Base-by-base conservation (phyloP, 2,888 invertebrate genomes). In the Pegoplata infirma region DNA sequence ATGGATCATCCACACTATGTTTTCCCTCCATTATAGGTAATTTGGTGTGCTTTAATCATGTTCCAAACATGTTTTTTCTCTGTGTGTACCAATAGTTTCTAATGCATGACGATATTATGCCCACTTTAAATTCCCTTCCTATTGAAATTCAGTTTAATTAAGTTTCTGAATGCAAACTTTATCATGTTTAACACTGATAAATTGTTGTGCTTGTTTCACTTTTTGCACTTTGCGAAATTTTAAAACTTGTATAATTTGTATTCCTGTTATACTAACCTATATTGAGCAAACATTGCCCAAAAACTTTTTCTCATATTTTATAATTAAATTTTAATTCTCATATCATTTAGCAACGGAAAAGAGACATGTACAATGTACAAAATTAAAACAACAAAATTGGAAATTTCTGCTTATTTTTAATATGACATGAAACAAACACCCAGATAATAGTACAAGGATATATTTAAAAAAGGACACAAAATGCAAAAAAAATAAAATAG, bases 281-380 rank as follows among this genome's bases (percentile, higher is more conserved):
- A 69, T n/a, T n/a, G n/a, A n/a, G n/a, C n/a, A 58, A 73, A 55
- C 14, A 63, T 32, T 1, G 36, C 36, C 7, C n/a, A 23, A 25
- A 47, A 72, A 63, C 44, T 77, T 77, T 64, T 36, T 6, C 51
- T 47, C 51, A 69, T 69, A 64, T 51, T 78, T 78, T 69, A 68
- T 73, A 78, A 78, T 69, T 74, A 78, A 74, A 74, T 64, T 74
- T 64, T 78, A 78, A 78, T 68, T 47, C 68, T 68, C 68, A 73
- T 77, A 77, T 73, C 73, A 68, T 68, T 73, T 53, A 64, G 58
- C 58, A 68, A 53, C 64, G 28, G 21, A 58, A 40, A 40, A 40
- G 12, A 40, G 12, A 32, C 56, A 55, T 17, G 19, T 25, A 21
- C 46, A 51, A n/a, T 16, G 21, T 28, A 28, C 4, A 28, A 59